Base-by-base conservation (phyloP, 1,140 invertebrate genomes). In the Rhizoglyphus robini region DNA sequence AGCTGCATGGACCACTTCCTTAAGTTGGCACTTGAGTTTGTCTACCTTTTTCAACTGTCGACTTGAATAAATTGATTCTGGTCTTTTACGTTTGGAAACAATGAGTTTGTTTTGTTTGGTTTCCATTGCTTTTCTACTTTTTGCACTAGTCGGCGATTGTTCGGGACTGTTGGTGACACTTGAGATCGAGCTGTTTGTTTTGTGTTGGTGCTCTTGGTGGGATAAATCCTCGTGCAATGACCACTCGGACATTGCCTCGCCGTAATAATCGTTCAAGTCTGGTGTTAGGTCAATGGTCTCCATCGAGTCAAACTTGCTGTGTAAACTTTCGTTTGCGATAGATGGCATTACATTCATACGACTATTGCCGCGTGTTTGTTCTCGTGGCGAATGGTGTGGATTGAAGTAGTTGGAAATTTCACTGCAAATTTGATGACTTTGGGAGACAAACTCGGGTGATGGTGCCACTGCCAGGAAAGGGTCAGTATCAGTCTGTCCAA, bases 371-470 rank as follows among this genome's bases (percentile, higher is more conserved):
- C 51, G 51, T 27, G 8, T 25, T 54, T 11, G 51, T 54, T n/a
- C n/a, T n/a, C 8, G 51, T 54, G 51, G 51, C 23, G 51, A 54
- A 41, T 20, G 20, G 23, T 54, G 8, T 54, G 23, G 51, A 8
- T 54, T 32, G 51, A 54, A 54, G 51, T 54, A 54, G 31, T 32
- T 54, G 51, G 51, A 54, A 15, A 54, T 54, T 32, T 54, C 23
- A 15, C 20, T 25, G 23, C 51, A 54, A 32, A 54, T 25, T 32
- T 20, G 51, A 25, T 54, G 51, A 25, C 23, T 27, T 32, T 54
- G 51, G 20, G 8, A 11, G 8, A 54, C 23, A 32, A 54, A 54
- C 51, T 54, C 51, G 8, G 31, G 23, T 32, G 51, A 8, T 54
- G 51, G 51, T 11, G 15, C 31, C 8, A 32, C 23, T 11, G 8